A percentile compares a stretch with the other conserved stretches of the same genome.
phyloP scores from a whole-genome alignment of 2,888 invertebrate genomes.

The Drosophila austrosaltans region DNA sequence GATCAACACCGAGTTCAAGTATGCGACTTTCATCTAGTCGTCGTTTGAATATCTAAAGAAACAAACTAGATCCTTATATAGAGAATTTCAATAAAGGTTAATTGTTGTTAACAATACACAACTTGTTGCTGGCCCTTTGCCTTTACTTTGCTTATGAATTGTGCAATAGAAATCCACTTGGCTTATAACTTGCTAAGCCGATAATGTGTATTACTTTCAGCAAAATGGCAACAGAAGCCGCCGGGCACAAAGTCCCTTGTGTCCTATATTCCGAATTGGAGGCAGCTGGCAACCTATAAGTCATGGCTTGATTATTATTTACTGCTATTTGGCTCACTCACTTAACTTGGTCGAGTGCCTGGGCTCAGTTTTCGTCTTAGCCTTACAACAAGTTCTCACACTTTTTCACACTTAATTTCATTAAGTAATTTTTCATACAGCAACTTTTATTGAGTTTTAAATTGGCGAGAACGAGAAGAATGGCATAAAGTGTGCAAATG shows the following conservation, averaged over 20 bases:
- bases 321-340: constrained; percentile 42
- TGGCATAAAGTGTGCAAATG: constrained; percentile 25
- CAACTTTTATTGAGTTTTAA: constrained; percentile 73
- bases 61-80: too few species aligned
- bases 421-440: constrained; percentile 74
- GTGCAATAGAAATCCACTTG: constrained; percentile 53
- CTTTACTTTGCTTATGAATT: too few species aligned
- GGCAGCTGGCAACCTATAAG: constrained; percentile 50
- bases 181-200: constrained; percentile 47
- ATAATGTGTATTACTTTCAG: constrained; percentile 55
- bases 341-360: constrained; percentile 29
- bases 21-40: not conserved
- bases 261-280: constrained; percentile 1
- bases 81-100: not conserved
- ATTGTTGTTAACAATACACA: too few species aligned
- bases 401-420: constrained; percentile 74
- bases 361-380: constrained; percentile 4
- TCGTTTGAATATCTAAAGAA: not conserved
- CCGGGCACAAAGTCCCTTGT: not conserved
- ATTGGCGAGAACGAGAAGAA: constrained; percentile 37
- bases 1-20: constrained; percentile 22
- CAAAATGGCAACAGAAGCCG: not conserved
- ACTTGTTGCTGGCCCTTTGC: too few species aligned
- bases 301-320: constrained; percentile 70
- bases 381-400: constrained; percentile 28